Evolutionary conservation across 2,888 invertebrate genomes (phyloP), one percentile per base, ranked within the genome.

Genomic region (Pheosia tremula): DNA sequence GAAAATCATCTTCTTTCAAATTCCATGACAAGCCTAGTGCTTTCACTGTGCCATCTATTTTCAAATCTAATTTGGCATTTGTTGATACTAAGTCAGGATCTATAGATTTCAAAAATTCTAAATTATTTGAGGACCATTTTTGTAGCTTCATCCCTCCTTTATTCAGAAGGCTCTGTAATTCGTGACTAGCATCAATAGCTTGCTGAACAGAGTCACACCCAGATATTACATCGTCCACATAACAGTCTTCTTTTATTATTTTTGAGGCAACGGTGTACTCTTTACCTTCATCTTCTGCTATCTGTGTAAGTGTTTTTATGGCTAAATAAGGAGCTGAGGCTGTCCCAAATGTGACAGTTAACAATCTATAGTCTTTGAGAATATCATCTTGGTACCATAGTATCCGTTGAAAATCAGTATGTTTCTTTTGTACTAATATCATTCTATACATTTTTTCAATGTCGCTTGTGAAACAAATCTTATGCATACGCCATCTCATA

Each of bases 391-490:
- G 6, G 8, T 43, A 43, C 45, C 50, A 58, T 6, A 49, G 24
- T 3, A n/a, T 13, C 38, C 57, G 11, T 6, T 41, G 47, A 11
- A n/a, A 47, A 6, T 47, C n/a, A n/a, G 47, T 13, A 13, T 81
- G 72, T 55, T 72, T 64, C 5, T 67, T 58, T 24, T 54, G 8
- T 5, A 80, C 59, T 13, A 64, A 58, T 39, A 81, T 66, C 66
- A 69, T 65, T 43, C 79, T 56, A 43, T 79, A 83, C 80, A 83
- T 82, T 61, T 79, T 75, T 53, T 62, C 24, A 5, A 79, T 70
- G 47, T 78, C 78, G 9, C 71, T 61, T 0, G 71, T 71, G 39
- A 77, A 72, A 37, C 71, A 75, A 4, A 80, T 50, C 3, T 49
- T 57, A 37, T 78, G 60, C 13, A 59, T 67, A 41, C 77, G 56